Evolutionary conservation across 2,797 vertebrate genomes (phyloP), one percentile per base, ranked within the genome.

Genomic region (Pelochelys cantorii): DNA sequence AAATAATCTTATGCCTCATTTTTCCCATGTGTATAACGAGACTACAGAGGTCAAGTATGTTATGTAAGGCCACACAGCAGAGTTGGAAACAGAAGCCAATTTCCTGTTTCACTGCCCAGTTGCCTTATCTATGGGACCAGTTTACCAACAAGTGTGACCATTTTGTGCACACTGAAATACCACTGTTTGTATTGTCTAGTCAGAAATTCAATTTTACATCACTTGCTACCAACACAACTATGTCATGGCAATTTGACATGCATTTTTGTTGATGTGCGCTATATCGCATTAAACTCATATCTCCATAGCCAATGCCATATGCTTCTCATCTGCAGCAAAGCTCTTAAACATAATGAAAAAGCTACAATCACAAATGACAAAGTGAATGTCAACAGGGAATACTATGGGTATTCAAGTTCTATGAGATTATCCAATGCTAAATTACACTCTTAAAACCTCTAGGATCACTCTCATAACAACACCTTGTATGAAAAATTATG

Each of bases 231-330:
- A 95, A 42, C 80, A 91, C 79, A 93, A 95, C 79, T 22, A 0
- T 89, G 91, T 94, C 91, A 95, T 90, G 96, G 95, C 89, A 96
- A 96, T 97, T 97, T 95, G 93, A 83, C 83, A 84, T 86, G 89
- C 87, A 57, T 96, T 97, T 48, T 95, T 92, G 52, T 90, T 96
- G 91, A 94, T 95, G 83, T 95, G 83, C 78, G 94, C 94, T 96
- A n/a, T 93, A 84, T 96, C 95, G 93, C 93, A 93, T 95, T 97
- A 94, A 94, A 92, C 68, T 86, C 82, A 97, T 95, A 95, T 97
- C 71, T 96, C 94, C 93, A 86, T 71, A 96, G 90, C 88, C 87
- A 90, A 71, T 86, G 80, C 94, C 85, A 83, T 95, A 93, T 96
- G 94, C 89, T 97, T 83, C 78, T n/a, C 13, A 79, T 92, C 81